Percentiles rank a stretch among this genome's conserved stretches.
These are phyloP conservation scores for Epistrophe grossulariae DNA, from an alignment of 2,888 invertebrate genomes.

Conservation along the genomic window DNA sequence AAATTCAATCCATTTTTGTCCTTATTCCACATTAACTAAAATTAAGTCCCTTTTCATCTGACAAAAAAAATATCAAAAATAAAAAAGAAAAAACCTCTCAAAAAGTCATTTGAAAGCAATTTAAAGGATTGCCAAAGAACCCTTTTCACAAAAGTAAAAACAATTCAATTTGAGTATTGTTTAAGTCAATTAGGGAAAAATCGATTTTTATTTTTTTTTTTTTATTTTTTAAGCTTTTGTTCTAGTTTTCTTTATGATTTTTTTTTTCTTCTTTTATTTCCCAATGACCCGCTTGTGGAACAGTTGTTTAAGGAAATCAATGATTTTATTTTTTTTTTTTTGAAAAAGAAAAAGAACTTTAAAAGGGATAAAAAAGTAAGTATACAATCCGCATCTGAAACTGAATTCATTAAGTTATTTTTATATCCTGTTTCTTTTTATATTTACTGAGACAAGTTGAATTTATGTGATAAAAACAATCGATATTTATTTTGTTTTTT, in stretches of 20 bases:
- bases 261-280: not conserved
- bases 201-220: constrained; percentile 39
- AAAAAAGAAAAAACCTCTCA: constrained; percentile 39
- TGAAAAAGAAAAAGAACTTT: not conserved
- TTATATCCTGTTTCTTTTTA: not conserved
- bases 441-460: not conserved
- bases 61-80: not conserved
- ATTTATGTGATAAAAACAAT: not conserved
- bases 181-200: constrained; percentile 69
- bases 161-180: constrained; percentile 64
- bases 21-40: not conserved
- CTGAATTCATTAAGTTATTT: constrained; percentile 4
- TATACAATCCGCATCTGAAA: not conserved
- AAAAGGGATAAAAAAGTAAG: not conserved
- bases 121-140: constrained; percentile 57
- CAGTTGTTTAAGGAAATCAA: not conserved
- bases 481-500: not conserved
- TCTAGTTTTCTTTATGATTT: constrained; percentile 6
- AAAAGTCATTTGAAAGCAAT: constrained; percentile 64
- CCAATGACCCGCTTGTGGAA: not conserved
- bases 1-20: not conserved
- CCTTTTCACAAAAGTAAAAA: constrained; percentile 40
- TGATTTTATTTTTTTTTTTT: not conserved
- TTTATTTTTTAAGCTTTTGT: constrained; percentile 19
- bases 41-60: constrained; percentile 36